Evolutionary conservation across 1,140 invertebrate species (phyloP), one percentile per base, ranked within the genome.

Genomic region (Diorhabda elongata): DNA sequence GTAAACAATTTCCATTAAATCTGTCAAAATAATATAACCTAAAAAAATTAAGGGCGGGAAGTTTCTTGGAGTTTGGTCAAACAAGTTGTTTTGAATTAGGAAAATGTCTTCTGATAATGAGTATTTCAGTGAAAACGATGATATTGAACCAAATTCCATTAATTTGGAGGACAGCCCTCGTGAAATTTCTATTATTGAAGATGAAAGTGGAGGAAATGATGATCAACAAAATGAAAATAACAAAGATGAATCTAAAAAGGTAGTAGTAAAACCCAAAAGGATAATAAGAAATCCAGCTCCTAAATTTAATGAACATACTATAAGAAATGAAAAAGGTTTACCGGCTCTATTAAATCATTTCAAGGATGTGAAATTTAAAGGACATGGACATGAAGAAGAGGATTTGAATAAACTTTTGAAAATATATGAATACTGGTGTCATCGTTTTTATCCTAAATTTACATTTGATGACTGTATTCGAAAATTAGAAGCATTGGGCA

Each of bases 371-470:
- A 91, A 93, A 80, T 94, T 92, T 76, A 87, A 89, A 81, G 95
- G 94, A 61, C 82, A 92, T 84, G 92, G 92, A 2, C 83, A 92
- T 81, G 95, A 97, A 82, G 88, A 88, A 69, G 82, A 90, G 71
- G 95, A 98, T 84, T 83, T 98, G 9, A 87, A 93, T 77, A 79
- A 87, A 61, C 82, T 97, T 0, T 86, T 98, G 83, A 89, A 90
- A 57, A 90, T 88, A 73, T 77, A 97, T 64, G 93, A 98, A 76
- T 95, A 97, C 76, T 98, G 96, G 96, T 90, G 89, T 2, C 94
- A 97, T 79, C 85, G 95, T 68, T 79, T 98, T 58, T 97, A 91
- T 84, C 95, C 96, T 2, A 95, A 91, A 77, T 91, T 91, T 74
- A 85, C 89, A 26, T 97, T 97, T 84, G 90, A 92, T 77, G 93